Conservation (phyloP, 2,797 vertebrate genomes). For the Notamacropus eugenii region DNA sequence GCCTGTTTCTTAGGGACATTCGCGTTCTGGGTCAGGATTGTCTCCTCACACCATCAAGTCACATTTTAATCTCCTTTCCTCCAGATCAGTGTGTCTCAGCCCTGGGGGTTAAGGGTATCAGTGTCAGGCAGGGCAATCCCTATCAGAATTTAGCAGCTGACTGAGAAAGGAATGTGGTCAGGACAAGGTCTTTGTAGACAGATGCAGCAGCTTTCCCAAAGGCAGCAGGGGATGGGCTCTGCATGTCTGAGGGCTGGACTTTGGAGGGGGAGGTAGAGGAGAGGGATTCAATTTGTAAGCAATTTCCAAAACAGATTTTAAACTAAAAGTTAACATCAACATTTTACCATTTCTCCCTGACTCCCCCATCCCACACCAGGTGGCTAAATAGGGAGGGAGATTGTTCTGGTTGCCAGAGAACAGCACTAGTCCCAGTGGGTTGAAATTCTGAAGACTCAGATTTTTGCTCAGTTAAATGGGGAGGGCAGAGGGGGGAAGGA, state of each 20-base stretch:
- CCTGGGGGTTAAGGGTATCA: neutral
- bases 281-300: neutral
- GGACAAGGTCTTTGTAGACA: neutral
- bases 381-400: neutral
- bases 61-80: neutral
- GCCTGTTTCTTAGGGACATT: neutral
- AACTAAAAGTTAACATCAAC: neutral
- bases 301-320: neutral
- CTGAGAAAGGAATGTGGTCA: neutral
- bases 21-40: neutral
- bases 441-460: neutral
- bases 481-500: neutral
- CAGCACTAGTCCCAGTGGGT: neutral
- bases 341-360: neutral
- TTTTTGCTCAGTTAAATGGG: neutral
- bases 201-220: neutral
- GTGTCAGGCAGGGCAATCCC: neutral
- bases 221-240: neutral
- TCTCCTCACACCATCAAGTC: neutral
- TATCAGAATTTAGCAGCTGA: neutral
- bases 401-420: neutral
- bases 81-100: neutral
- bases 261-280: neutral
- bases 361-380: neutral
- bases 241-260: neutral